These are phyloP conservation scores for Trichonephila inaurata DNA, from an alignment of 1,140 invertebrate genomes.

Conservation along the genomic window DNA sequence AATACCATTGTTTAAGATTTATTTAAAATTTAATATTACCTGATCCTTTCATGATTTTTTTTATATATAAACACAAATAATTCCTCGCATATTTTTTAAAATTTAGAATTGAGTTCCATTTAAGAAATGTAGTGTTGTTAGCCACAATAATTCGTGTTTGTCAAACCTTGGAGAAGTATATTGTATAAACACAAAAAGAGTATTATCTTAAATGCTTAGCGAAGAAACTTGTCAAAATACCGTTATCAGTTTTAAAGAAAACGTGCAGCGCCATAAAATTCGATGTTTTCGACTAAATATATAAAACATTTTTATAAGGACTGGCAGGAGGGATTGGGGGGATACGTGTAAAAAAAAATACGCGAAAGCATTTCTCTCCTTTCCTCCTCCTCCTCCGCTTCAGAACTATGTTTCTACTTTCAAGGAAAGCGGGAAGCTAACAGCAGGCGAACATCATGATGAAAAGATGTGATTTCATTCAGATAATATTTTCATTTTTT, in stretches of 20 bases:
- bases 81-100: no score
- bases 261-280: not conserved
- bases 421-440: slow-evolving; percentile 22
- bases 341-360: not conserved
- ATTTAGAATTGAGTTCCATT: no score
- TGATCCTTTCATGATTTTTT: no score
- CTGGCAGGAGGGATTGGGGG: no score
- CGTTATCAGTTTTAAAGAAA: not conserved
- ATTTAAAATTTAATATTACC: no score
- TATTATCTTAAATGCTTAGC: no score
- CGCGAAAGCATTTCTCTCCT: not conserved
- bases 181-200: no score
- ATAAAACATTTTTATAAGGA: not conserved
- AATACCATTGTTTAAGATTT: no score
- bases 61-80: no score
- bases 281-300: not conserved
- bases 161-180: no score
- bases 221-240: not conserved
- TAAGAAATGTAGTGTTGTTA: no score
- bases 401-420: not conserved
- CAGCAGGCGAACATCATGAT: slow-evolving; percentile 32
- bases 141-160: no score
- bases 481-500: not conserved
- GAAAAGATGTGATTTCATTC: slow-evolving; percentile 30
- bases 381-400: not conserved